These are phyloP conservation scores for Magallana nippona DNA, from an alignment of 2,888 invertebrate genomes.

Conservation along the genomic window DNA sequence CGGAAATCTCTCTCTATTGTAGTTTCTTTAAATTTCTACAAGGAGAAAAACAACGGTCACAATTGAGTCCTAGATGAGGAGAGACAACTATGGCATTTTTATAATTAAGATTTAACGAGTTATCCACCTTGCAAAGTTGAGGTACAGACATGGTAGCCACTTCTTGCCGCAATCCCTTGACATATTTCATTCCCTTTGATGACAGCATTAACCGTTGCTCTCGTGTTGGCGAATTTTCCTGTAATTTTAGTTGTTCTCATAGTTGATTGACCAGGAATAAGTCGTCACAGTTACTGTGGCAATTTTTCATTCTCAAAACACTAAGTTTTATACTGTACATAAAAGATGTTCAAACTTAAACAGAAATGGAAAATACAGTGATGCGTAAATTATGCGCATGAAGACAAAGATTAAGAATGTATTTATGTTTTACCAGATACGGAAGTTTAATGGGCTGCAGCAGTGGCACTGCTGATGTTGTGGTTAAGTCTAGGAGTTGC, in stretches of 20 bases:
- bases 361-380: background rate
- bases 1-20: conserved; percentile 29
- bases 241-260: background rate
- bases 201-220: conserved; percentile 33
- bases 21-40: conserved; percentile 41
- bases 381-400: background rate
- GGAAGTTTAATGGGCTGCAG: conserved; percentile 41
- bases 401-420: background rate
- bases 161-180: conserved; percentile 28
- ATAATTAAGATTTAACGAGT: background rate
- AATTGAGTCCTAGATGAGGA: background rate
- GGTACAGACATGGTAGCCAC: conserved; percentile 37
- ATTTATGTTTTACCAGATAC: conserved; percentile 23
- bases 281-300: no score
- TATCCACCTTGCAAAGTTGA: conserved; percentile 36
- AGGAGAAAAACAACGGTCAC: background rate
- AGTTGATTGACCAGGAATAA: background rate
- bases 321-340: no score
- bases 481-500: conserved; percentile 30
- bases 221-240: conserved; percentile 32
- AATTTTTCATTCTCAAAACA: no score
- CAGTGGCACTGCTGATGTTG: conserved; percentile 27
- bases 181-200: conserved; percentile 37
- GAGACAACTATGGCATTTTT: background rate
- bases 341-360: no score